Evolutionary conservation across 2,888 invertebrate genomes (phyloP), one percentile per base, ranked within the genome.

Genomic region (Coelopa pilipes): DNA sequence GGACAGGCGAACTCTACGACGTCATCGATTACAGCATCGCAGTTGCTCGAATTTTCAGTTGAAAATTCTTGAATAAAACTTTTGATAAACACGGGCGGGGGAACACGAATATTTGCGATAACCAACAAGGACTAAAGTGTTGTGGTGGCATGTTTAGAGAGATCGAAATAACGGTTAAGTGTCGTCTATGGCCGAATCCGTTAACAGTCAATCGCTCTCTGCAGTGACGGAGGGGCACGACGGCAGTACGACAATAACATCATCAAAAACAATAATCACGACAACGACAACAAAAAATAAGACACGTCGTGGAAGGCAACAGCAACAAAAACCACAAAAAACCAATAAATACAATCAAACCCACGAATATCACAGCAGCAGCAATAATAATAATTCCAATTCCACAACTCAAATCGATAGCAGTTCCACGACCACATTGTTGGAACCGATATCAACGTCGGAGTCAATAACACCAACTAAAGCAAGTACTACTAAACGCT

Each of bases 181-280:
- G 92, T 92, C 92, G 94, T 93, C 94, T 94, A 94, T 94, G 94
- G 94, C 94, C 93, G 93, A 94, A 92, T 93, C 93, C 93, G 93
- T 92, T 92, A 92, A 91, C 90, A 90, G 91, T 90, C 91, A 92
- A 90, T 90, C 90, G 90, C 91, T 91, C 91, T 91, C 91, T 91
- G 91, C 91, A 90, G 90, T 91, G 89, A 90, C 91, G 90, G 92
- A 92, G 91, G 92, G 88, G 88, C 88, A 87, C 83, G 83, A 85
- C 82, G 83, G 82, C 80, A 82, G 81, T 82, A 82, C 81, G 79
- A 78, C 80, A 78, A 76, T 79, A 75, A 74, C 79, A 71, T 60
- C 78, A 76, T 72, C 77, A 34, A 4, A 80, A 79, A 78, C 80
- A 78, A 76, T 79, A 75, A 74, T 79, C 70, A 62, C 78, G 76